These are phyloP conservation scores for Abscondita cerata DNA, from an alignment of 2,888 invertebrate genomes.

Conservation along the genomic window DNA sequence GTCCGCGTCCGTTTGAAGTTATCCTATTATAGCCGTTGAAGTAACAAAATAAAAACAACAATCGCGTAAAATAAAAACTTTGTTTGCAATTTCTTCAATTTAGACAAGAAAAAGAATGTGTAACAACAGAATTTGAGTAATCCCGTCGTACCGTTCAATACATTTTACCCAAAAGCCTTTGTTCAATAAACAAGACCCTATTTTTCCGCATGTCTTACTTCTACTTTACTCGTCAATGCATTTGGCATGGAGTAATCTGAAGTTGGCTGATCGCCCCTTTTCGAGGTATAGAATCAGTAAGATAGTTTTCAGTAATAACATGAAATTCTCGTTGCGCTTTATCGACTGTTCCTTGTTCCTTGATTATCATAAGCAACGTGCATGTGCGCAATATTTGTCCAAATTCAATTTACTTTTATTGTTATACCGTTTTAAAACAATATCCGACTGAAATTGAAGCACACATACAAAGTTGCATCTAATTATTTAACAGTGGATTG, in stretches of 20 bases:
- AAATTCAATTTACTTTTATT: too few relatives aligned
- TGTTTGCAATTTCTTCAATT: conserved; percentile 7
- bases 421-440: too few relatives aligned
- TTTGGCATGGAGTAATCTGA: conserved; percentile 49
- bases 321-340: conserved; percentile 17
- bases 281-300: conserved; percentile 10
- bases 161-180: conserved; percentile 20
- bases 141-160: conserved; percentile 13
- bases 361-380: conserved; percentile 22
- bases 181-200: conserved; percentile 50
- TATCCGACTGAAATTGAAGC: too few relatives aligned
- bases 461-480: too few relatives aligned
- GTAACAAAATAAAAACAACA: conserved; percentile 23
- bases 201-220: conserved; percentile 55
- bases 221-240: conserved; percentile 51
- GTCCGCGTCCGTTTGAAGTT: conserved; percentile 19
- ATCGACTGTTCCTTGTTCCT: conserved; percentile 22
- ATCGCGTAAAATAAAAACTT: conserved; percentile 3
- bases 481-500: too few relatives aligned
- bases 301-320: conserved; percentile 20
- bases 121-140: conserved; percentile 2
- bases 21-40: conserved; percentile 23
- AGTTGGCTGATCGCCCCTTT: conserved; percentile 50
- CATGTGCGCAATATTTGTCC: too few relatives aligned
- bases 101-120: background rate